Base-by-base conservation (phyloP, 2,113 vertebrate species). In the Nyctereutes procyonoides region DNA sequence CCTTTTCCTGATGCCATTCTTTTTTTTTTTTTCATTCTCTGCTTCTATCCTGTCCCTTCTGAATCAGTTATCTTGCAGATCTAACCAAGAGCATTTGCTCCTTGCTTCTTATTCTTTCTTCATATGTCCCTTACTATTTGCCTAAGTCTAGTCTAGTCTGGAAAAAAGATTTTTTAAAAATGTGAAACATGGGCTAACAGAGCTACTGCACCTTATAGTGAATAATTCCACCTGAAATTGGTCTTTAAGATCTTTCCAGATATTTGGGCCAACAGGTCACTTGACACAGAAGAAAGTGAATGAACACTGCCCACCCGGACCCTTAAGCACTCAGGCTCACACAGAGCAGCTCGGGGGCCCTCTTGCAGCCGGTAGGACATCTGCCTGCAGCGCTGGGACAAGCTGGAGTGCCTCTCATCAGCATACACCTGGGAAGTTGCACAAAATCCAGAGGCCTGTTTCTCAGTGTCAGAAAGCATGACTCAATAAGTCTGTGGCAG, bases 321-420 rank as follows among this genome's bases (percentile, higher is more conserved):
- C 76, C n/a, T 43, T 28, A 20, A 14, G 30, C 51, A 28, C 26
- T 8, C 1, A 3, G 22, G 35, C 55, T 38, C 62, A 26, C 43
- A 71, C n/a, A 35, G 38, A 60, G 58, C 8, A 8, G 30, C 63
- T n/a, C 4, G 0, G 73, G 53, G 62, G 15, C 53, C 16, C 28
- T 7, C 0, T 0, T 43, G 48, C 2, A 1, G n/a, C 30, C 20
- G 32, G 35, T 4, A 28, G 20, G 6, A 26, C 13, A 17, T 17
- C 3, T 2, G 2, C 20, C 55, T 12, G 9, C 11, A 69, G 58
- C 58, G 3, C 17, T 22, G 55, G 32, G 4, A 8, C n/a, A 55
- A 22, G 9, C 51, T 4, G 43, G 22, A 69, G 13, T 9, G 4
- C 19, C 32, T 26, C 35, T 73, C 55, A 51, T 38, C 63, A 32